Conservation (phyloP, 2,888 invertebrate genomes). For the Mystacides longicornis region DNA sequence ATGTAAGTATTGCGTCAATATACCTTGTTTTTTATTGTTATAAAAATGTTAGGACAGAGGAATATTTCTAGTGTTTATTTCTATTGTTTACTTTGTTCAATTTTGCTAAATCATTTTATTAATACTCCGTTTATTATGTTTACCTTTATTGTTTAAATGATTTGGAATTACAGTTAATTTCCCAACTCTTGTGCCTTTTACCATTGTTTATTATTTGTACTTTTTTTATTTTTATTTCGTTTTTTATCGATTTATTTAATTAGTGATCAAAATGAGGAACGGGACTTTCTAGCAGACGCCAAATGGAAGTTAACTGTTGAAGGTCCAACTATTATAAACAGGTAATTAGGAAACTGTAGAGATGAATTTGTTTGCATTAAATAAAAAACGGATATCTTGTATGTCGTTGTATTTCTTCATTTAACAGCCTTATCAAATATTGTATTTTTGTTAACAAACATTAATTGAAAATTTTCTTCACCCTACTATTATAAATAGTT, state of each 20-base stretch:
- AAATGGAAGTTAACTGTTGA: constrained; percentile 21
- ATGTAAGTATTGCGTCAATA: constrained; percentile 15
- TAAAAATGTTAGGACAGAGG: not conserved
- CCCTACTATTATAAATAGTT: too few relatives aligned
- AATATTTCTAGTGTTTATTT: not conserved
- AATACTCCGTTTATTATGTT: not conserved
- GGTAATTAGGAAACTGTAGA: too few relatives aligned
- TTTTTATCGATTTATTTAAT: constrained; percentile 7
- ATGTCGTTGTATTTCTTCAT: too few relatives aligned
- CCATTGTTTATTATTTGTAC: constrained; percentile 2
- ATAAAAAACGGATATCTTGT: too few relatives aligned
- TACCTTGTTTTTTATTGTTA: not conserved
- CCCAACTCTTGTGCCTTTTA: not conserved
- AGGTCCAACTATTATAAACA: constrained; percentile 17
- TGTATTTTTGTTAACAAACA: too few relatives aligned
- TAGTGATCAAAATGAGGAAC: constrained; percentile 19
- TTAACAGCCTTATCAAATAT: too few relatives aligned
- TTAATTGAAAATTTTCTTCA: too few relatives aligned
- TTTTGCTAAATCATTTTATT: not conserved
- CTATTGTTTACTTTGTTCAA: not conserved
- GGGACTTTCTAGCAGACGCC: constrained; percentile 18
- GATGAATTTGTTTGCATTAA: too few relatives aligned
- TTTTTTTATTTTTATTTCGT: constrained; percentile 8
- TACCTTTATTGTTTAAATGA: not conserved
- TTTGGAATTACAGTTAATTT: too few relatives aligned